Evolutionary conservation across 2,888 invertebrate genomes (phyloP).

Genomic region (Tyria jacobaeae): DNA sequence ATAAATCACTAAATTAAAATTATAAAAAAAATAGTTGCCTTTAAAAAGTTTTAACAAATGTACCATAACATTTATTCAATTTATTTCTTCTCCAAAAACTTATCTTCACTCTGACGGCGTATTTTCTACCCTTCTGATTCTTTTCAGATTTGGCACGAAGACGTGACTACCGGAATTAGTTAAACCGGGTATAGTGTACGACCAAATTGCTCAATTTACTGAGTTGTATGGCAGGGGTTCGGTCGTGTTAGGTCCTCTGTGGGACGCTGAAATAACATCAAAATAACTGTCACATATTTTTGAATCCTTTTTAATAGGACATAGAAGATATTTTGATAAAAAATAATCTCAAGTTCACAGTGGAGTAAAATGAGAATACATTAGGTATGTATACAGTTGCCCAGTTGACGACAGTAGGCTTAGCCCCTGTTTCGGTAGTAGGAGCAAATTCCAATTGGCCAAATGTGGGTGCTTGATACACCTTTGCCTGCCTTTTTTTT

Average conservation of each 20-base stretch:
- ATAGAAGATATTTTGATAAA: too few species aligned
- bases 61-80: neutral
- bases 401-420: too few species aligned
- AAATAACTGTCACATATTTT: neutral
- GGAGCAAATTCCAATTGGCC: too few species aligned
- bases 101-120: neutral
- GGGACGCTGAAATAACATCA: neutral
- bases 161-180: slow-evolving; percentile 6
- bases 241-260: neutral
- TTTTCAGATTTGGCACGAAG: slow-evolving; percentile 5
- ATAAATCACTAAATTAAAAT: too few species aligned
- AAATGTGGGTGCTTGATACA: too few species aligned
- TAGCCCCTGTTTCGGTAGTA: too few species aligned
- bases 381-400: too few species aligned
- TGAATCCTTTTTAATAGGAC: neutral
- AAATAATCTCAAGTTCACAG: too few species aligned
- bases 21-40: too few species aligned
- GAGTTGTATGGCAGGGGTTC: neutral
- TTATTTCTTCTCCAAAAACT: neutral
- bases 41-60: too few species aligned
- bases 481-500: too few species aligned
- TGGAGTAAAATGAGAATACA: too few species aligned
- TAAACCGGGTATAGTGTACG: slow-evolving; percentile 7
- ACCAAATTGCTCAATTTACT: slow-evolving; percentile 3
- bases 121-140: neutral